Evolutionary conservation across 2,888 invertebrate species (phyloP), one percentile per base, ranked within the genome.

Genomic region (Cyrtodaria siliqua): DNA sequence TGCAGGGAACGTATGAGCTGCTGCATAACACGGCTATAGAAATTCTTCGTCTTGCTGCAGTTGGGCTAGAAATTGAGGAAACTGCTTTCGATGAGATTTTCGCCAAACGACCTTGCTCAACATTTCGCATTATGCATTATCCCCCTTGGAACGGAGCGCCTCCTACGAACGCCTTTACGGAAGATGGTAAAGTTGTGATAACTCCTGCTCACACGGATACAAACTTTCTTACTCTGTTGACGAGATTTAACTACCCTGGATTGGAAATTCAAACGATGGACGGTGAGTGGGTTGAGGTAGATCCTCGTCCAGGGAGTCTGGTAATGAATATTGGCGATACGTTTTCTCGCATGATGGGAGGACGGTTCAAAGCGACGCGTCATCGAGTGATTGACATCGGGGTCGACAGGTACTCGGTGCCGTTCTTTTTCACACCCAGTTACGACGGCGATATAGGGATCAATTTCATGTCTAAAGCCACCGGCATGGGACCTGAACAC

Each of bases 301-400:
- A 82, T 33, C 74, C 79, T 2, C 73, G 84, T 9, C 87, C 85
- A 4, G 68, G 77, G n/a, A 83, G 84, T 29, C 75, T 87, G 0
- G 84, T 87, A 33, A 84, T 87, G 83, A 87, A 87, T 53, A 86
- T 87, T 33, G 86, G 86, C 1, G 87, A 87, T 63, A 78, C 84
- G 53, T 80, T 87, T 66, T 82, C 85, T 8, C 60, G 79, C n/a
- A 83, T 86, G 80, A 85, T 83, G 61, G 84, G 82, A 2, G 85
- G 84, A 0, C 62, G 81, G 16, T 76, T 86, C 60, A 85, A 83
- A 47, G 86, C 87, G 12, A 87, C 87, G 2, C 53, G 70, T 23
- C 87, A 87, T 40, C 78, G 87, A 6, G 87, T 87, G 12, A 64
- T 87, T 16, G 87, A 87, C 49, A 82, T 82, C 8, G 79, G 78